Evolutionary conservation across 2,113 vertebrate species (phyloP).

Genomic region (Aythya baeri): DNA sequence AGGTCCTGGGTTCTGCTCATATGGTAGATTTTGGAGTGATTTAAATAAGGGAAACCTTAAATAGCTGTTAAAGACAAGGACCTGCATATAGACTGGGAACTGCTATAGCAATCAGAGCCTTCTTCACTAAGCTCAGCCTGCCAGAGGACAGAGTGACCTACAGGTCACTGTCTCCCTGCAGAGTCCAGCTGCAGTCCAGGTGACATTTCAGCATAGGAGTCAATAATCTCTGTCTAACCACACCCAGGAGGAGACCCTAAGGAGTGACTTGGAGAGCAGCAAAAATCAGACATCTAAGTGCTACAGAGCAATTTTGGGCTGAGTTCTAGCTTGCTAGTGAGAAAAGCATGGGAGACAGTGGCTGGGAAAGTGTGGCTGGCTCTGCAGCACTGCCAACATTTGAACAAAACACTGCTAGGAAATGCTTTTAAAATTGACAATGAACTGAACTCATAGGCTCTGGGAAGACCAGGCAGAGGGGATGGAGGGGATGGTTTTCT

Average conservation of each 20-base stretch:
- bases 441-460: background rate
- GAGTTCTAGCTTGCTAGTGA: background rate
- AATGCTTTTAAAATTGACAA: slow-evolving; percentile 19
- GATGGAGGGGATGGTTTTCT: background rate
- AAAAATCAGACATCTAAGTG: background rate
- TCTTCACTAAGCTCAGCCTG: background rate
- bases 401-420: background rate
- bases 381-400: background rate
- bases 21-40: background rate
- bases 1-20: background rate
- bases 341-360: background rate
- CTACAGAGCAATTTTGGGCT: background rate
- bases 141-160: background rate
- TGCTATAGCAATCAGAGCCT: background rate
- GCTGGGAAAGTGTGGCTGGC: background rate
- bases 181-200: background rate
- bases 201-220: background rate
- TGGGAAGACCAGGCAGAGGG: background rate
- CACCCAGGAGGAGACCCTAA: background rate
- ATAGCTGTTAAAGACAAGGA: background rate
- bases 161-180: background rate
- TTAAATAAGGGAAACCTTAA: background rate
- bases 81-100: background rate
- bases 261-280: background rate
- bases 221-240: background rate